phyloP scores from a whole-genome alignment of 2,888 invertebrate species.

The Empis stercorea region DNA sequence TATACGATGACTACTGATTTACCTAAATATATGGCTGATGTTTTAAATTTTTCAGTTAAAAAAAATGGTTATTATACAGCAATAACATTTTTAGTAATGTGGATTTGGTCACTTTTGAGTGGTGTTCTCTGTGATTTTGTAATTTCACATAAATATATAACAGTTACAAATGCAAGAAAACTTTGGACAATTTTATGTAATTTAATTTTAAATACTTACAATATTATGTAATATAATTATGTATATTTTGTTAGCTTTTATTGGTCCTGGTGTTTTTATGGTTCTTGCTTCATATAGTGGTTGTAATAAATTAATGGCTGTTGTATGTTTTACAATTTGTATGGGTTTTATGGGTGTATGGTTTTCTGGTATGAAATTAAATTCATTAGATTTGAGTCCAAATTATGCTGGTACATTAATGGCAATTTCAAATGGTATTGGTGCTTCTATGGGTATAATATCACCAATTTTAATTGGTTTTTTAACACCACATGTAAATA shows the following conservation, averaged over 20 bases:
- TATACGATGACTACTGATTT: conserved; percentile 52
- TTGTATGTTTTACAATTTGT: conserved; percentile 49
- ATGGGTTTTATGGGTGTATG: conserved; percentile 60
- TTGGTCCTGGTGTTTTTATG: conserved; percentile 54
- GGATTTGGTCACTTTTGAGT: conserved; percentile 45
- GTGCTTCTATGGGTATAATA: conserved; percentile 56
- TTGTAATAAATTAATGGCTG: conserved; percentile 41
- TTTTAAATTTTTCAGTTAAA: conserved; percentile 45
- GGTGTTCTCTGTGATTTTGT: conserved; percentile 58
- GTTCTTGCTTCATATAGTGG: conserved; percentile 56
- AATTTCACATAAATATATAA: conserved; percentile 43
- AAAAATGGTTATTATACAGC: conserved; percentile 47
- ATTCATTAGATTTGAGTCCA: conserved; percentile 51
- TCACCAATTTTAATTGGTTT: conserved; percentile 54
- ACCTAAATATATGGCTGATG: conserved; percentile 49
- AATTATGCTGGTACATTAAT: conserved; percentile 50
- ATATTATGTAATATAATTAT: too few relatives aligned
- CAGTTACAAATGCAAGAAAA: conserved; percentile 47
- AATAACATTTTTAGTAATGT: conserved; percentile 48
- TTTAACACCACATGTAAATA: conserved; percentile 48
- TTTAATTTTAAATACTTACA: too few relatives aligned
- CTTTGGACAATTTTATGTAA: conserved; percentile 44
- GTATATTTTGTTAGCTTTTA: conserved; percentile 43
- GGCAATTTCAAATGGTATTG: conserved; percentile 58
- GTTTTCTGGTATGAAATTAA: conserved; percentile 58